Evolutionary conservation across 2,888 invertebrate species (phyloP).

Genomic region (Lutraria lutraria): DNA sequence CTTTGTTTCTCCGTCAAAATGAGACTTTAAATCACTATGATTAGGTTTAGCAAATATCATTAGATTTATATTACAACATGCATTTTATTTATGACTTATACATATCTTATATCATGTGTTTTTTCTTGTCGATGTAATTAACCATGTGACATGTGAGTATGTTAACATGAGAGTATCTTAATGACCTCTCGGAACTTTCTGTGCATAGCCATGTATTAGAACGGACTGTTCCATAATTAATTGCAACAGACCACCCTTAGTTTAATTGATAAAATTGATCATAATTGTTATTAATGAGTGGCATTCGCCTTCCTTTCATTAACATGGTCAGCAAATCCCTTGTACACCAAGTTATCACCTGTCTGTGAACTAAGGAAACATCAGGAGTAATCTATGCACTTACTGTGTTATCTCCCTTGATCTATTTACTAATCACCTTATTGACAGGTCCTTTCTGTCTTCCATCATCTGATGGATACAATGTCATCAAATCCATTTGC

Average conservation of each 20-base stretch:
- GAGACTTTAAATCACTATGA: constrained; percentile 24
- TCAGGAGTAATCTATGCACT: constrained; percentile 11
- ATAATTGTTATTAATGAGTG: constrained; percentile 23
- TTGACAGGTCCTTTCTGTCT: constrained; percentile 26
- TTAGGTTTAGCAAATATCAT: neutral
- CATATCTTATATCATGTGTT: neutral
- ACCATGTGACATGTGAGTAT: neutral
- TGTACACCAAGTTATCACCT: neutral
- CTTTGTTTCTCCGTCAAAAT: neutral
- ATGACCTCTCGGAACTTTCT: neutral
- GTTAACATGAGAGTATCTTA: neutral
- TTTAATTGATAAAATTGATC: constrained; percentile 16
- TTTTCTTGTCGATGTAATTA: neutral
- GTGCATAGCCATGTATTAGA: neutral
- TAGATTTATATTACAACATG: constrained; percentile 3
- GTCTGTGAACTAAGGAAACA: constrained; percentile 19
- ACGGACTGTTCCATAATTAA: neutral
- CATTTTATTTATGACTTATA: constrained; percentile 18
- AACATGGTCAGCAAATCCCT: constrained; percentile 8
- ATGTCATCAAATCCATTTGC: constrained; percentile 18
- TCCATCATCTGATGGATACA: constrained; percentile 19
- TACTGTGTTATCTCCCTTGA: constrained; percentile 33
- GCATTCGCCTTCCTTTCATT: constrained; percentile 13
- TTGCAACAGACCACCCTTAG: constrained; percentile 14
- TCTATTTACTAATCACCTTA: constrained; percentile 42